A percentile compares a stretch with the other conserved stretches of the same genome.
phyloP scores from a whole-genome alignment of 1,140 invertebrate species.

The Apocrypta bakeri region DNA sequence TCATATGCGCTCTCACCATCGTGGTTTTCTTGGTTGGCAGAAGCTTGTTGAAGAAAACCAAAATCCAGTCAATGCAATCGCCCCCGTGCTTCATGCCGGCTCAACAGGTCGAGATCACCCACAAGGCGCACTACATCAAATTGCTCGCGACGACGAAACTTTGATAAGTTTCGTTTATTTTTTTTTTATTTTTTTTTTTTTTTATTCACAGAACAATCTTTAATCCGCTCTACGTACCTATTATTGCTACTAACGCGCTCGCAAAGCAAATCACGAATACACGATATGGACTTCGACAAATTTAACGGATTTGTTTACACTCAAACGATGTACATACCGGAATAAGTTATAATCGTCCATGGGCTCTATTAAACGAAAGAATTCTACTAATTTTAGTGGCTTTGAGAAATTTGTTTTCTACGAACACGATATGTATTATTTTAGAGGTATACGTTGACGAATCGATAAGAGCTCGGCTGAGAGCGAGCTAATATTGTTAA shows the following conservation, averaged over 20 bases:
- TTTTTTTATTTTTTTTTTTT: not conserved
- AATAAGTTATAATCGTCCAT: not conserved
- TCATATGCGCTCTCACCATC: constrained; percentile 53
- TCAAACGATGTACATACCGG: not conserved
- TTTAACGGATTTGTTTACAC: not conserved
- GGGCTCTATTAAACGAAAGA: not conserved
- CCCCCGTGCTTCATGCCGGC: constrained; percentile 72
- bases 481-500: not conserved
- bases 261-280: not conserved
- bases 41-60: constrained; percentile 55
- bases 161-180: no score
- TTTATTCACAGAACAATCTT: not conserved
- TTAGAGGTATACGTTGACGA: not conserved
- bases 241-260: not conserved
- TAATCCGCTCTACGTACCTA: not conserved
- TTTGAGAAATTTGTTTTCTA: constrained; percentile 16
- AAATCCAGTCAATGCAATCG: constrained; percentile 45
- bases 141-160: constrained; percentile 76
- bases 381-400: constrained; percentile 22
- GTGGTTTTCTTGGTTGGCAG: constrained; percentile 60
- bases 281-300: not conserved
- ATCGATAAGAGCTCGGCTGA: not conserved
- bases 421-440: not conserved
- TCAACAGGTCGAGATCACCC: constrained; percentile 72
- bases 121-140: constrained; percentile 75